Conservation (phyloP, 1,140 invertebrate species). For the Scaptodrosophila lebanonensis region DNA sequence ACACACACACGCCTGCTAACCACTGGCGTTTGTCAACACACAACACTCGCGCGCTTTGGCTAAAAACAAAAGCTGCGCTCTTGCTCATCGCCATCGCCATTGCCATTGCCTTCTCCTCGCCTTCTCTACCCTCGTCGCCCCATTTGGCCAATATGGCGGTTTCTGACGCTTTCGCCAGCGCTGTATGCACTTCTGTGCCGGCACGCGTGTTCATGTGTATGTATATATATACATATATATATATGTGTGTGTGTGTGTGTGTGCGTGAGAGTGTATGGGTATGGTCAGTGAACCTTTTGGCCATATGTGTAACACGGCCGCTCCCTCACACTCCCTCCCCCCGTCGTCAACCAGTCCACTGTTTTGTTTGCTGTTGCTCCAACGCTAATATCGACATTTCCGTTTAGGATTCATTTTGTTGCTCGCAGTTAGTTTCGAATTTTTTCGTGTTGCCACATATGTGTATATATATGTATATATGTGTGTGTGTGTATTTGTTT, state of each 20-base stretch:
- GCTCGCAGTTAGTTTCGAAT: conserved; percentile 50
- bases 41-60: conserved; percentile 54
- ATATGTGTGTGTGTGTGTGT: not conserved
- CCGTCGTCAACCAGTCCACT: no score
- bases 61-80: conserved; percentile 50
- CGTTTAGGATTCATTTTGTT: conserved; percentile 73
- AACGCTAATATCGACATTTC: conserved; percentile 74
- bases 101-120: not conserved
- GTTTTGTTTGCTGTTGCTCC: conserved; percentile 26
- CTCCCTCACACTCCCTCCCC: no score
- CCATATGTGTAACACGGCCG: conserved; percentile 49
- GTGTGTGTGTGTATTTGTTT: conserved; percentile 26
- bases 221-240: not conserved
- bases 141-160: conserved; percentile 69
- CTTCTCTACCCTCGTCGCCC: not conserved
- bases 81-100: not conserved
- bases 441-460: conserved; percentile 19
- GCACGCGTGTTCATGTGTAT: not conserved
- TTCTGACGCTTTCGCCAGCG: conserved; percentile 38
- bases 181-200: not conserved
- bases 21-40: conserved; percentile 3
- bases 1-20: conserved; percentile 10
- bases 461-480: conserved; percentile 13
- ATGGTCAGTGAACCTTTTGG: conserved; percentile 53
- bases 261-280: no score